Base-by-base conservation (phyloP, 2,888 invertebrate genomes). In the Apotomis capreana region DNA sequence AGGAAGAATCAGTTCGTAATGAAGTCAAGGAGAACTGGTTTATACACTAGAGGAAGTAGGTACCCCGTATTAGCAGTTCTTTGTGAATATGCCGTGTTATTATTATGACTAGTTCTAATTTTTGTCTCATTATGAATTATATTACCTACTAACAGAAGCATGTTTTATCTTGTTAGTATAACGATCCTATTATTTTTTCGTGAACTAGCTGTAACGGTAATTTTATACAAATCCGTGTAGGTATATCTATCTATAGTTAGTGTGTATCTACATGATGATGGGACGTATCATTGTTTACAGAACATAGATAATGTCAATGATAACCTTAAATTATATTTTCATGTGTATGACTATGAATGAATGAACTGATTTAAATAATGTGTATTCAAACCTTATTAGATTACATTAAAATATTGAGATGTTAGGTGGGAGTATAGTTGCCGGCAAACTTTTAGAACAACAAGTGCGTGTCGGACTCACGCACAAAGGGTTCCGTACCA, bases 11-110 rank as follows among this genome's bases (percentile, higher is more conserved):
- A 15, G 26, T 26, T 44, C 36, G 52, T 63, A 54, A 46, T 54
- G 62, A 46, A 63, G 2, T 59, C 68, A 46, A 15, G 36, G 6
- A n/a, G 3, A 10, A 59, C 36, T 68, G 63, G 72, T 68, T 58
- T 46, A 36, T 52, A 62, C 13, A 71, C 71, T 68, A 65, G 58
- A 57, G 67, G 67, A 68, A 70, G 51, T 52, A 37, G 26, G 26
- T 26, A 26, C 26, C 8, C 40, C 8, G 55, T 70, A n/a, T 26
- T 44, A 36, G 40, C 37, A n/a, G 63, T 9, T 37, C 57, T 51
- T 59, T 65, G 49, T 60, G 5, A 12, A n/a, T 37, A 15, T 36
- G 40, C 55, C 60, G 55, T 37, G 55, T 52, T 46, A 55, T 55
- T 37, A 49, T 44, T 46, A 55, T 55, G 46, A 54, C 55, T 60